A percentile compares a stretch with the other conserved stretches of the same genome.
phyloP scores from a whole-genome alignment of 2,888 invertebrate genomes.

The Cyclophora punctaria region DNA sequence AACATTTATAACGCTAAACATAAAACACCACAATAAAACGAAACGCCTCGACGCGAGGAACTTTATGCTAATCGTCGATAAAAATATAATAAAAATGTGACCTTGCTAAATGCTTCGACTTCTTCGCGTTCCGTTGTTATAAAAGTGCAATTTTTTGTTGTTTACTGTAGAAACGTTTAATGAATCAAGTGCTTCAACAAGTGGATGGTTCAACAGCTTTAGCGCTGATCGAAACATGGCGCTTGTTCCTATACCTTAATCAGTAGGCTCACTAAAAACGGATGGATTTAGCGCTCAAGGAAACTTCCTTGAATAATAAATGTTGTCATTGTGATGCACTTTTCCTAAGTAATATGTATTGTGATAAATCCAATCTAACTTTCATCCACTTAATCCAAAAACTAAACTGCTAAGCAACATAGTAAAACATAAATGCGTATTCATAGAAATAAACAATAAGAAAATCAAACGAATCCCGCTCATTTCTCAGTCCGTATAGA shows the following conservation, averaged over 20 bases:
- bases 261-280: too few species aligned
- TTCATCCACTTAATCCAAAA: too few species aligned
- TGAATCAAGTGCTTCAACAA: constrained; percentile 10
- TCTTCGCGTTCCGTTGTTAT: constrained; percentile 23
- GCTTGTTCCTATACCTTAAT: too few species aligned
- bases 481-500: constrained; percentile 26
- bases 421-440: not conserved
- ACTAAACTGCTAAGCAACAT: too few species aligned
- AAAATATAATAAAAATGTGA: constrained; percentile 48
- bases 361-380: too few species aligned
- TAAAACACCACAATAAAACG: constrained; percentile 56
- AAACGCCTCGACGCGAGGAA: constrained; percentile 43
- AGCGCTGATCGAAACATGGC: constrained; percentile 20
- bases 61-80: constrained; percentile 53
- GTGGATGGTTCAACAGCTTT: constrained; percentile 5
- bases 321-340: too few species aligned
- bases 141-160: constrained; percentile 20
- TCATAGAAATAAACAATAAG: constrained; percentile 22
- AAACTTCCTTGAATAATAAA: too few species aligned
- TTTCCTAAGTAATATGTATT: too few species aligned
- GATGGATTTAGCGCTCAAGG: too few species aligned
- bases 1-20: constrained; percentile 49
- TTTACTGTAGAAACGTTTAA: constrained; percentile 9
- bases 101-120: constrained; percentile 31
- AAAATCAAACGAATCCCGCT: constrained; percentile 41